These are phyloP conservation scores for Asarcornis scutulata DNA, from an alignment of 2,113 vertebrate species.

Conservation along the genomic window DNA sequence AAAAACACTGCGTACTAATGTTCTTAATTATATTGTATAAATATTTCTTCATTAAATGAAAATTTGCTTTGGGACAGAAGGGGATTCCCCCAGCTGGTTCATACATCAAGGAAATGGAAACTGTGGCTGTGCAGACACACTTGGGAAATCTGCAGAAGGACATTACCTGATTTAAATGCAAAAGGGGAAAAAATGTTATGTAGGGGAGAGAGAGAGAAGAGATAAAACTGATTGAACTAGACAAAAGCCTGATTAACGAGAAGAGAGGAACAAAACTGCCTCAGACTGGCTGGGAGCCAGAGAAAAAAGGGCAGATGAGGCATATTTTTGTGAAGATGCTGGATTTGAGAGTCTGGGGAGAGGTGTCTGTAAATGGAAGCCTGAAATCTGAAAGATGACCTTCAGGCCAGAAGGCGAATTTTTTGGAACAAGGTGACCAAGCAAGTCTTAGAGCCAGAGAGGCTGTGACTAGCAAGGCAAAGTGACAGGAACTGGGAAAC, in stretches of 20 bases:
- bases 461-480: not conserved
- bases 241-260: not conserved
- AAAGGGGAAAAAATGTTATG: not conserved
- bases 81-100: not conserved
- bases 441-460: not conserved
- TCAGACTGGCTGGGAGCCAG: not conserved
- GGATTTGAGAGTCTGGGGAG: not conserved
- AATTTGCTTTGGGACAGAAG: not conserved
- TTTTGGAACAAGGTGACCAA: not conserved
- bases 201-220: not conserved
- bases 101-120: not conserved
- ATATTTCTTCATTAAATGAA: not conserved
- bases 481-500: not conserved
- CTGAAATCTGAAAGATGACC: not conserved
- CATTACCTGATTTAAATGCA: not conserved
- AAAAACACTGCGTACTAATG: not conserved
- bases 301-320: not conserved
- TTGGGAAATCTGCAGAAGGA: not conserved
- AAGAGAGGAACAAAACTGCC: not conserved
- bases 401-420: not conserved
- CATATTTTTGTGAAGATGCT: not conserved
- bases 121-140: not conserved
- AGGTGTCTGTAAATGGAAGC: not conserved
- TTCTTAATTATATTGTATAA: not conserved
- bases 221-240: not conserved